Percentiles rank a stretch among this genome's conserved stretches.
Evolutionary conservation across 2,113 vertebrate species (phyloP).

Genomic region (Planiliza haematocheilus): DNA sequence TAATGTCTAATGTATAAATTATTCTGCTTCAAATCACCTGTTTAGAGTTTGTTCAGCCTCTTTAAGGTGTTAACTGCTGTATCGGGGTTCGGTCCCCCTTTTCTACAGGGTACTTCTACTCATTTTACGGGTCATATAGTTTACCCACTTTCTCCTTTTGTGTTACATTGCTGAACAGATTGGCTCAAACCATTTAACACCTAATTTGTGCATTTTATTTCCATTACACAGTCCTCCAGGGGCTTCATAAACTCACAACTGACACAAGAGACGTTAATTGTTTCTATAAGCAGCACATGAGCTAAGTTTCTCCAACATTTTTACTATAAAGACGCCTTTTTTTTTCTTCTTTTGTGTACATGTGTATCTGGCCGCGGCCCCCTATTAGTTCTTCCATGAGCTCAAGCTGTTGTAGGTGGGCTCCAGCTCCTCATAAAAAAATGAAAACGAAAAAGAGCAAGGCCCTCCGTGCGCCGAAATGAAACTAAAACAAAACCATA

Average conservation of each 20-base stretch:
- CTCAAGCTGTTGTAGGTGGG: slow-evolving; percentile 56
- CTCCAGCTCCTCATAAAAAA: slow-evolving; percentile 43
- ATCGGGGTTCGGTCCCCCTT: background rate
- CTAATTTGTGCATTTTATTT: slow-evolving; percentile 33
- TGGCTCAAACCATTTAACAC: slow-evolving; percentile 36
- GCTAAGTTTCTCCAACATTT: slow-evolving; percentile 24
- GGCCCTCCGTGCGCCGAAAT: slow-evolving; percentile 29
- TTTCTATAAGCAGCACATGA: slow-evolving; percentile 37
- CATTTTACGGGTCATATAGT: background rate
- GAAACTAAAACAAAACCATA: slow-evolving; percentile 55
- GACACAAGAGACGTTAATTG: slow-evolving; percentile 27
- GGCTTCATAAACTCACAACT: slow-evolving; percentile 12
- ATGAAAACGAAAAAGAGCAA: slow-evolving; percentile 36
- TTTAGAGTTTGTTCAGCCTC: background rate
- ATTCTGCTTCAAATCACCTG: background rate
- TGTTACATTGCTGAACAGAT: slow-evolving; percentile 9
- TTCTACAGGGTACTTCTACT: background rate
- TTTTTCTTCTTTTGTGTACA: slow-evolving; percentile 25
- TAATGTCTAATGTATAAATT: no score
- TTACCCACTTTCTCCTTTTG: slow-evolving; percentile 15
- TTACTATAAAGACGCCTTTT: slow-evolving; percentile 19
- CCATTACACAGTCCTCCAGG: background rate
- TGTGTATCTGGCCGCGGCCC: slow-evolving; percentile 27
- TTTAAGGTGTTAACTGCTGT: background rate
- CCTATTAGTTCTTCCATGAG: slow-evolving; percentile 72